phyloP scores from a whole-genome alignment of 1,140 invertebrate genomes.

The Heterodera schachtii region DNA sequence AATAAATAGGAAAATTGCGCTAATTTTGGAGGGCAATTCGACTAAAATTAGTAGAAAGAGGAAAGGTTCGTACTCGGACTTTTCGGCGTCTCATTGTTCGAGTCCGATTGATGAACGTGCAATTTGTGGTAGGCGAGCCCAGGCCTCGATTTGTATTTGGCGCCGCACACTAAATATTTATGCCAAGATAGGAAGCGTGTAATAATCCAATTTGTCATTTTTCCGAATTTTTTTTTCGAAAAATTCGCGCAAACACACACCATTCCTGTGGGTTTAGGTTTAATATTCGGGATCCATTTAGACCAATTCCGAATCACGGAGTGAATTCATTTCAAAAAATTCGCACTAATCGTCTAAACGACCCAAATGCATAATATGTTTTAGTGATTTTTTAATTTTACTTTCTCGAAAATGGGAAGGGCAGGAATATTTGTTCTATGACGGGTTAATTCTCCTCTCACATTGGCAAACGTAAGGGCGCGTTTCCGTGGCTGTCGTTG shows the following conservation, averaged over 20 bases:
- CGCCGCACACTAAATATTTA: slow-evolving; percentile 74
- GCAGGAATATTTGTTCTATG: too few relatives aligned
- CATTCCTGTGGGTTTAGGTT: too few relatives aligned
- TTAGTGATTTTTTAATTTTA: too few relatives aligned
- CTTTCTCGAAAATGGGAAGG: too few relatives aligned
- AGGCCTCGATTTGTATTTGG: slow-evolving; percentile 92
- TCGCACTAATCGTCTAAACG: too few relatives aligned
- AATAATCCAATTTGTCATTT: neutral
- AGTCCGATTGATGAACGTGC: slow-evolving; percentile 83
- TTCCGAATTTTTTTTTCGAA: too few relatives aligned
- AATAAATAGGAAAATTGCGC: neutral
- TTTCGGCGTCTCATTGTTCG: slow-evolving; percentile 50
- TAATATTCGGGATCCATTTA: too few relatives aligned
- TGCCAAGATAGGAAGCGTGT: neutral
- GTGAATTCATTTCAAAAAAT: too few relatives aligned
- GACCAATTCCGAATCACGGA: too few relatives aligned
- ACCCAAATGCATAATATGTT: too few relatives aligned
- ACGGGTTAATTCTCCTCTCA: slow-evolving; percentile 1
- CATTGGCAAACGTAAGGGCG: slow-evolving; percentile 46
- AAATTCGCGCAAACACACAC: too few relatives aligned
- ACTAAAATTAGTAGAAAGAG: slow-evolving; percentile 12
- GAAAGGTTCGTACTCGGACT: slow-evolving; percentile 48
- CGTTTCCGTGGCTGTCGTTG: slow-evolving; percentile 20
- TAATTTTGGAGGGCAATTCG: slow-evolving; percentile 7
- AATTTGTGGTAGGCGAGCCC: slow-evolving; percentile 94